These are phyloP conservation scores for Coelopa frigida DNA, from an alignment of 1,140 invertebrate species.

Conservation along the genomic window DNA sequence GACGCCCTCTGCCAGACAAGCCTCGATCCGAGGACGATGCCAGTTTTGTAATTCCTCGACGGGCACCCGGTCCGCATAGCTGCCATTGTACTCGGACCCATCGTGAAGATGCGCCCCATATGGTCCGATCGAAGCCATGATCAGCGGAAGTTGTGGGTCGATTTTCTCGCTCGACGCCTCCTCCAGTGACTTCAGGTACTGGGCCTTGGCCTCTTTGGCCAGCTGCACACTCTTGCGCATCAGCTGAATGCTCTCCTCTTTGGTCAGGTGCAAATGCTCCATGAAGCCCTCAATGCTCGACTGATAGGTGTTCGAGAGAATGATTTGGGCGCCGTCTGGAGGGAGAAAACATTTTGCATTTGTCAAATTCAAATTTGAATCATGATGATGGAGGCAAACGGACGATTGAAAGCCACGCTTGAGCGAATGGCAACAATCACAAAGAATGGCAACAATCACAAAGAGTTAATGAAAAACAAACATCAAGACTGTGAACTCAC, in stretches of 20 bases:
- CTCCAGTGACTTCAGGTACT: constrained; percentile 20
- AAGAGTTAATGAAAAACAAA: no score
- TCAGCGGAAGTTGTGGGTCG: constrained; percentile 44
- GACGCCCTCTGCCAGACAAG: constrained; percentile 66
- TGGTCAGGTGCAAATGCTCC: constrained; percentile 57
- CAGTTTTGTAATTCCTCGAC: constrained; percentile 63
- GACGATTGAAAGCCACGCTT: no score
- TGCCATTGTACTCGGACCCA: constrained; percentile 83
- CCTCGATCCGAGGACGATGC: constrained; percentile 70
- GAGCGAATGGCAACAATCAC: no score
- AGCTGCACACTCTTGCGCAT: constrained; percentile 64
- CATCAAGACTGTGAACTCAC: no score
- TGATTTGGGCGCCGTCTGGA: constrained; percentile 71
- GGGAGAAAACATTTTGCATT: constrained; percentile 45
- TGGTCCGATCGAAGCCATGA: constrained; percentile 81
- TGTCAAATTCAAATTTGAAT: neutral
- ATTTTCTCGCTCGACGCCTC: constrained; percentile 9
- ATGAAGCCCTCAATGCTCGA: constrained; percentile 71
- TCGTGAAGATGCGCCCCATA: constrained; percentile 83
- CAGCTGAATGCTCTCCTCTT: constrained; percentile 56
- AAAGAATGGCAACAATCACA: no score
- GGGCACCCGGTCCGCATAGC: constrained; percentile 64
- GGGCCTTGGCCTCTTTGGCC: constrained; percentile 45
- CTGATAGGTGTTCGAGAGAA: constrained; percentile 85
- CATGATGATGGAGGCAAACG: no score